Evolutionary conservation across 2,113 vertebrate genomes (phyloP), one percentile per base, ranked within the genome.

Genomic region (Sisor rabdophorus): DNA sequence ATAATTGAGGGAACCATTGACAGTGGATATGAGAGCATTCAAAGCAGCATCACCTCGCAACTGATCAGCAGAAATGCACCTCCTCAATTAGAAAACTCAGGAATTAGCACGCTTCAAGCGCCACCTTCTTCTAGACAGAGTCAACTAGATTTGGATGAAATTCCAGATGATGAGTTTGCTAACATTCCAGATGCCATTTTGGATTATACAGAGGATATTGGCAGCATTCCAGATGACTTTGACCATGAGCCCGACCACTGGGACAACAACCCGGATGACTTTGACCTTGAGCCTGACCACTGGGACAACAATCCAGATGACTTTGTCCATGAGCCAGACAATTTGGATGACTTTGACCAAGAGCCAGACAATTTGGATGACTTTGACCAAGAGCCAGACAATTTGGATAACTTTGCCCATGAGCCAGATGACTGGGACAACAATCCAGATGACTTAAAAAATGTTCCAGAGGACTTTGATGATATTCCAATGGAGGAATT

Each of bases 401-500:
- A 94, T 79, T 93, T 94, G 85, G 93, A 93, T 73, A 88, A 93
- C 69, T 64, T 76, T 70, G 63, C 63, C 53, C 77, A 44, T 32
- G 86, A 91, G 52, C 84, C 76, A 4, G 89, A 94, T 71, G 58
- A 77, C 24, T 53, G 80, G 17, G 0, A n/a, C 36, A 70, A 84
- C 52, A 76, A 30, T 75, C 36, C 59, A 40, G 92, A 80, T n/a
- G n/a, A 77, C 28, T 73, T 81, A 17, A 65, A 30, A 53, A 79
- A 36, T 63, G 87, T 90, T 60, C 83, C 78, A 3, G 89, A 87
- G 69, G 92, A 94, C 79, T 93, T 94, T 85, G 93, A 93, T 73
- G 89, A 93, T 67, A 88, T 95, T 85, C 90, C 92, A 6, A 75
- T 95, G 82, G 95, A 95, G 10, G 94, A 92, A 79, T 50, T 91